Base-by-base conservation (phyloP, 2,113 vertebrate genomes). In the Petrocephalus zakoni region DNA sequence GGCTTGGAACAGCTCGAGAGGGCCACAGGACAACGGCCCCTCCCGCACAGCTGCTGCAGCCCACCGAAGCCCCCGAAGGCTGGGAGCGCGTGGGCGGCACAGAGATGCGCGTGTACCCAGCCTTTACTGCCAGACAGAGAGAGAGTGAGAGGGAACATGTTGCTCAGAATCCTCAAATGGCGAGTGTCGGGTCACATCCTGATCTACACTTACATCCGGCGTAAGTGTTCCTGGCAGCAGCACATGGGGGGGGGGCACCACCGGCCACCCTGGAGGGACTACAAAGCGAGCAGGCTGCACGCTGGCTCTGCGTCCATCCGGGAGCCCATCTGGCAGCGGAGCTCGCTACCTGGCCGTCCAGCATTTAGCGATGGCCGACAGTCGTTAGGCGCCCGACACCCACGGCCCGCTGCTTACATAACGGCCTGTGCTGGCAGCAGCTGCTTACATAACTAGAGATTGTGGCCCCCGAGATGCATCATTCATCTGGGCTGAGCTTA, bases 1-100 rank as follows among this genome's bases (percentile, higher is more conserved):
- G 49, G 34, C 34, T 64, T 56, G 42, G 58, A 58, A 34, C 29
- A 61, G 34, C 72, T 78, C 9, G 9, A 5, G 61, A 68, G 10
- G 61, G 10, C 4, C 10, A 1, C 22, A 51, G 15, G 72, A 37
- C 68, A 11, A 17, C 68, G 22, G 53, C 52, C 55, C 85, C 25
- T 22, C 42, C 46, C 29, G 49, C 19, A 84, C 85, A 90, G 46
- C 42, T 52, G 51, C 85, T 51, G 51, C 64, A 64, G 75, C 25
- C 88, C 88, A 86, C 5, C 64, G 53, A 89, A 61, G 7, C n/a
- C 51, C 22, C 83, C 53, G 83, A 85, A 85, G 83, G 47, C 46
- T 56, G 47, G 21, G n/a, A 1, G 42, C 13, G 13, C 25, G 86
- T 64, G 56, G 53, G 55, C 4, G 86, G 53, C 52, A 21, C 17